Percentiles rank a stretch among this genome's conserved stretches.
Evolutionary conservation across 1,140 invertebrate genomes (phyloP).

Genomic region (Penaeus chinensis): DNA sequence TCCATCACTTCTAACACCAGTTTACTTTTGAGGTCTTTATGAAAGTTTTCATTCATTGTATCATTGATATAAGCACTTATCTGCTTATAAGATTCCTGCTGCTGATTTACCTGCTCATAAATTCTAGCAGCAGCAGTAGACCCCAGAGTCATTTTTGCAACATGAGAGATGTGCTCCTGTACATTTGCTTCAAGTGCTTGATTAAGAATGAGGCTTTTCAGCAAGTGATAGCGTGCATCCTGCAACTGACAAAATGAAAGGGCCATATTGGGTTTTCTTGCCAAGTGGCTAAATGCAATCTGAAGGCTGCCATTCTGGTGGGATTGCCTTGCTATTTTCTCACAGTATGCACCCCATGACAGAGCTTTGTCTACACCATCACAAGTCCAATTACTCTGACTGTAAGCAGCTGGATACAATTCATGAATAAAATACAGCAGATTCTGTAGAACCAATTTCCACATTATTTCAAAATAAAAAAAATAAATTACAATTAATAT

Average conservation of each 20-base stretch:
- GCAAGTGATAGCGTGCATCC: slow-evolving; percentile 24
- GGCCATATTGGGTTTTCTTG: slow-evolving; percentile 2
- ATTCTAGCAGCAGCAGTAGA: neutral
- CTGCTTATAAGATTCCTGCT: neutral
- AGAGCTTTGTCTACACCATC: slow-evolving; percentile 45
- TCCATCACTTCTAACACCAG: slow-evolving; percentile 28
- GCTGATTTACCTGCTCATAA: slow-evolving; percentile 17
- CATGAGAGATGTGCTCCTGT: slow-evolving; percentile 20
- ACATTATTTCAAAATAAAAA: neutral
- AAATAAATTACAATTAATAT: neutral
- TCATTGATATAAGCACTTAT: slow-evolving; percentile 1
- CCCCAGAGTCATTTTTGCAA: neutral
- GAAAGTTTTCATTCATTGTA: neutral
- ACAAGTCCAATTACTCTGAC: slow-evolving; percentile 32
- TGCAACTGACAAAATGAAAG: slow-evolving; percentile 2
- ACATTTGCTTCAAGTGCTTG: slow-evolving; percentile 30
- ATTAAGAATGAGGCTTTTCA: slow-evolving; percentile 24
- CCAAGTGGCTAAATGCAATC: slow-evolving; percentile 7
- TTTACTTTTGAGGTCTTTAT: neutral
- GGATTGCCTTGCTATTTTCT: slow-evolving; percentile 32
- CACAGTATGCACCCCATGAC: slow-evolving; percentile 51
- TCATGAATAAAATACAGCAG: slow-evolving; percentile 49
- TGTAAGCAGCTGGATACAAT: slow-evolving; percentile 38
- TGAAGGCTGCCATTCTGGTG: slow-evolving; percentile 11
- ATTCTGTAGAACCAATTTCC: slow-evolving; percentile 36